These are phyloP conservation scores for Diuraphis noxia DNA, from an alignment of 1,140 invertebrate species.

Conservation along the genomic window DNA sequence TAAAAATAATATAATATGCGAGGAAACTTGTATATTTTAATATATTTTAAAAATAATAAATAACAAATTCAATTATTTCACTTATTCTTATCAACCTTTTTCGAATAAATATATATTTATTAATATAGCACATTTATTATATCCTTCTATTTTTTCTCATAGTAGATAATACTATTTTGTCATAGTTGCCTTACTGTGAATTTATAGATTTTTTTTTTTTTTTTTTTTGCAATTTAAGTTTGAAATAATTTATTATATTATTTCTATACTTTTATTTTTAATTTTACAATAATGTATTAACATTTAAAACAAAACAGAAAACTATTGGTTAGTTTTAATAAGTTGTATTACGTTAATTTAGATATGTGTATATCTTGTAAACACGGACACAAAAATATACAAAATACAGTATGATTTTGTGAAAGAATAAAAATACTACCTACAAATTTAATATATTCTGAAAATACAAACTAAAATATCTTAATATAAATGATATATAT, in stretches of 20 bases:
- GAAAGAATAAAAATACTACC: neutral
- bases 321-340: neutral
- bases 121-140: neutral
- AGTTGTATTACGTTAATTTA: neutral
- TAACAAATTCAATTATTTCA: neutral
- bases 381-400: too few species aligned
- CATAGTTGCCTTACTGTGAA: too few species aligned
- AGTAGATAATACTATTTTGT: neutral
- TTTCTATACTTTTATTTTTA: neutral
- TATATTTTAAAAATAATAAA: neutral
- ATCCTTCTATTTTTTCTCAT: neutral
- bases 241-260: neutral
- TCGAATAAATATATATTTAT: neutral
- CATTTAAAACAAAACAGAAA: neutral
- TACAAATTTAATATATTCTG: neutral
- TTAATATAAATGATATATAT: too few species aligned
- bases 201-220: too few species aligned
- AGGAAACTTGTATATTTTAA: neutral
- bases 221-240: fast-evolving
- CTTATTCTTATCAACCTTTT: neutral
- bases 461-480: neutral
- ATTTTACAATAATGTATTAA: neutral
- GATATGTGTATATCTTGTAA: neutral
- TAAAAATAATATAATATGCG: too few species aligned
- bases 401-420: neutral